Evolutionary conservation across 2,797 vertebrate genomes (phyloP).

Genomic region (Iguana delicatissima): DNA sequence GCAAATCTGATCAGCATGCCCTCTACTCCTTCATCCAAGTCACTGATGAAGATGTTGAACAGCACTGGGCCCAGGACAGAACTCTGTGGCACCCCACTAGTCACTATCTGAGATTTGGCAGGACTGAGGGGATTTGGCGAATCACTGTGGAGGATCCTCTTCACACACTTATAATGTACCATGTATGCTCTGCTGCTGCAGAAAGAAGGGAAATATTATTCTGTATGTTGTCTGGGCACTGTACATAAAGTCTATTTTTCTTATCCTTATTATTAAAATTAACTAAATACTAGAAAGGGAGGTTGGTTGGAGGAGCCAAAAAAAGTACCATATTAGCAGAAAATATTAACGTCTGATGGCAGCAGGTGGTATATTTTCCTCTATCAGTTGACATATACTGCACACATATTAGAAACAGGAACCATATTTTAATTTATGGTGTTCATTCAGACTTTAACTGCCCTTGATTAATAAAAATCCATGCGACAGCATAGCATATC

Average conservation of each 20-base stretch:
- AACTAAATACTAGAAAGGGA: conserved; percentile 17
- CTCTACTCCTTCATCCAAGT: no score
- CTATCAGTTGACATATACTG: conserved; percentile 52
- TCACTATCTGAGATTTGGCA: background rate
- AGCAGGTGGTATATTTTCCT: conserved; percentile 50
- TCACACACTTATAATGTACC: background rate
- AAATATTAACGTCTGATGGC: conserved; percentile 36
- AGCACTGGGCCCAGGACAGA: no score
- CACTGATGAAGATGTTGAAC: no score
- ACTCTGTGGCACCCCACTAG: no score
- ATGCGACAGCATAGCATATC: conserved; percentile 68
- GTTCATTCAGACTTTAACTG: conserved; percentile 73
- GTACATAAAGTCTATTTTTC: conserved; percentile 33
- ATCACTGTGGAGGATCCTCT: background rate
- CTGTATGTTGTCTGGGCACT: background rate
- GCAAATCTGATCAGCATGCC: no score
- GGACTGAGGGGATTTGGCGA: background rate
- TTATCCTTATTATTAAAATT: conserved; percentile 51
- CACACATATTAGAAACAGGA: conserved; percentile 56
- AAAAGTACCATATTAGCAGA: background rate
- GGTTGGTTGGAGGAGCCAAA: background rate
- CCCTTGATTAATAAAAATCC: conserved; percentile 77
- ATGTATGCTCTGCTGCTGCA: background rate
- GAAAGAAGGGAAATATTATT: background rate
- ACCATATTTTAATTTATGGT: conserved; percentile 70